Evolutionary conservation across 92 coral and sea anemone species (phyloP).

Genomic region (Porites lobata): DNA sequence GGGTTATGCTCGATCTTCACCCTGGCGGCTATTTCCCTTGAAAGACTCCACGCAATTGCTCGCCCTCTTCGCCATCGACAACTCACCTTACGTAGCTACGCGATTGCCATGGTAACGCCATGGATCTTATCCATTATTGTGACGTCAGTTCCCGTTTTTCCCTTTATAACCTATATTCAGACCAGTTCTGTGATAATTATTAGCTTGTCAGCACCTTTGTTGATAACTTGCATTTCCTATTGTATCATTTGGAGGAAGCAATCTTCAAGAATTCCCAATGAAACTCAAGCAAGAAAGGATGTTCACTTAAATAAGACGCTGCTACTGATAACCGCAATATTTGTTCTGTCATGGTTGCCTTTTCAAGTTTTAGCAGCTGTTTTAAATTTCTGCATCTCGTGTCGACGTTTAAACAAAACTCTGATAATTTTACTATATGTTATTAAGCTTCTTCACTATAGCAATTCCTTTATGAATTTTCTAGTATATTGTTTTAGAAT

Average conservation of each 20-base stretch:
- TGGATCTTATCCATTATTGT: conserved; percentile 26
- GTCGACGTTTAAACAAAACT: not conserved
- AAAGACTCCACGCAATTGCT: conserved; percentile 60
- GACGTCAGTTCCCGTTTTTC: no score
- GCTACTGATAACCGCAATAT: conserved; percentile 12
- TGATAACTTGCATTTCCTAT: not conserved
- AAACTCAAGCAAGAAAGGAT: conserved; percentile 16
- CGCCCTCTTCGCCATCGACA: conserved; percentile 66
- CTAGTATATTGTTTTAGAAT: conserved; percentile 5
- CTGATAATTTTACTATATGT: not conserved
- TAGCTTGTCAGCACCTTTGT: not conserved
- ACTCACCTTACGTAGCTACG: not conserved
- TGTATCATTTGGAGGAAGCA: conserved; percentile 8
- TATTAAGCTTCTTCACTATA: conserved; percentile 5
- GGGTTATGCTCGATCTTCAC: conserved; percentile 61
- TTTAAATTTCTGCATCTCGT: not conserved
- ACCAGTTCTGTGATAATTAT: not conserved
- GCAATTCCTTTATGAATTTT: conserved; percentile 9
- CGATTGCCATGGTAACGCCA: conserved; percentile 42
- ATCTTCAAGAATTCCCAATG: not conserved
- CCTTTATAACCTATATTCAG: not conserved
- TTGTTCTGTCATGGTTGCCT: conserved; percentile 34
- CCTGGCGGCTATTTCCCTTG: conserved; percentile 52
- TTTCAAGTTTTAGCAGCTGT: conserved; percentile 14
- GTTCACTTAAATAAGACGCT: conserved; percentile 11